Base-by-base conservation (phyloP, 2,888 invertebrate species). In the Esperia sulphurella region DNA sequence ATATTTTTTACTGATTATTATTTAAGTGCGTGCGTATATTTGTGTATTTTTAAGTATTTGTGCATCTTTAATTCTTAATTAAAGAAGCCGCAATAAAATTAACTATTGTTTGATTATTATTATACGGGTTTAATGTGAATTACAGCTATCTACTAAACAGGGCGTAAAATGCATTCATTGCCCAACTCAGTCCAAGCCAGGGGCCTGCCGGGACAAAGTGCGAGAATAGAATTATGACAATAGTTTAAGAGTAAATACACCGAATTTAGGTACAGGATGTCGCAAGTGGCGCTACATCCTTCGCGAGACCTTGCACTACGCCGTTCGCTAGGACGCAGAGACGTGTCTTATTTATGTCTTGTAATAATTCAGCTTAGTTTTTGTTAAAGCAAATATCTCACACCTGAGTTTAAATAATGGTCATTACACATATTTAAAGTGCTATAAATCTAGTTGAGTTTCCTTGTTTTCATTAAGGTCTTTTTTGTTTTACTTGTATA, bases 161-260 rank as follows among this genome's bases (percentile, higher is more conserved):
- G 72, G 68, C 71, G 68, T 71, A 73, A 68, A 71, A 67, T 70
- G 63, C 75, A 76, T 75, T n/a, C n/a, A n/a, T n/a, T n/a, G n/a
- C n/a, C n/a, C n/a, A 76, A 70, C 73, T 65, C 59, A 58, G 63
- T 65, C 69, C 6, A 66, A 58, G 66, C 61, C 69, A 68, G 52
- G 50, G 50, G 51, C 50, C 68, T 76, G 76, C 77, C 72, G 69
- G 80, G 77, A 81, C 83, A 83, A 73, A 81, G 81, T 82, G 78
- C 68, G 75, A 79, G 76, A 71, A 68, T 76, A 75, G 72, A 86
- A 79, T 86, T 86, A 86, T 86, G 80, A 80, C 81, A 82, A 80
- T 85, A 86, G 83, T 83, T 84, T 81, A 71, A 83, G 82, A 81
- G 75, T 81, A 77, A 84, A 81, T 78, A 73, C 73, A 71, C 75